Evolutionary conservation across 2,113 vertebrate genomes (phyloP), one percentile per base, ranked within the genome.

Genomic region (Mixornis gularis): DNA sequence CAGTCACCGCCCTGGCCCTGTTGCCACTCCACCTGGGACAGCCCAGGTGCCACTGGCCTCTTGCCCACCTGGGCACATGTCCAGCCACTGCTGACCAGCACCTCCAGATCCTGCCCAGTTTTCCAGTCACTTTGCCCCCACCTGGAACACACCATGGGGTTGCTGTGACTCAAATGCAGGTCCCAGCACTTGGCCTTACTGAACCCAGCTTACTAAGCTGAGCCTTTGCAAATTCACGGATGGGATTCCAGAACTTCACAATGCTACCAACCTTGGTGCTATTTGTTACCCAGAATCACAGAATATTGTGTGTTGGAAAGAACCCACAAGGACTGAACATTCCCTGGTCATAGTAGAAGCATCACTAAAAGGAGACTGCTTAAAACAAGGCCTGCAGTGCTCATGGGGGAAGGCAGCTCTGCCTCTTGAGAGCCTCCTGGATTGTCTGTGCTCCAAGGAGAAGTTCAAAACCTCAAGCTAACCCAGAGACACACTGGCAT

Each of bases 181-280:
- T 44, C 69, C 44, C 34, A 59, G 53, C 40, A 40, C n/a, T 34
- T n/a, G 29, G 46, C 25, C 20, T 41, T 41, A 30, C 16, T 71
- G 41, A 79, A 55, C 41, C 11, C 84, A 71, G 30, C 29, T 41
- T 17, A 58, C 27, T 13, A 44, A 78, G 43, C 19, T 41, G 48
- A 43, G n/a, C 10, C 64, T 65, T 38, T 27, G 59, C 34, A 30
- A 62, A 60, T 38, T 27, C 15, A 26, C 43, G 52, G 17, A 19
- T 19, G 13, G 0, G 10, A 83, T 26, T 60, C 44, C 69, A 81
- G 60, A 85, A 48, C 17, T 55, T 1, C 0, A 3, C 43, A 44
- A 3, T 1, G 5, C 29, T 17, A 34, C 64, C 1, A 0, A 59
- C 9, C 21, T 52, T 17, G 8, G 24, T 13, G 41, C 24, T 2